Conservation (phyloP, 2,888 invertebrate genomes). For the Lasioglossum malachurum region DNA sequence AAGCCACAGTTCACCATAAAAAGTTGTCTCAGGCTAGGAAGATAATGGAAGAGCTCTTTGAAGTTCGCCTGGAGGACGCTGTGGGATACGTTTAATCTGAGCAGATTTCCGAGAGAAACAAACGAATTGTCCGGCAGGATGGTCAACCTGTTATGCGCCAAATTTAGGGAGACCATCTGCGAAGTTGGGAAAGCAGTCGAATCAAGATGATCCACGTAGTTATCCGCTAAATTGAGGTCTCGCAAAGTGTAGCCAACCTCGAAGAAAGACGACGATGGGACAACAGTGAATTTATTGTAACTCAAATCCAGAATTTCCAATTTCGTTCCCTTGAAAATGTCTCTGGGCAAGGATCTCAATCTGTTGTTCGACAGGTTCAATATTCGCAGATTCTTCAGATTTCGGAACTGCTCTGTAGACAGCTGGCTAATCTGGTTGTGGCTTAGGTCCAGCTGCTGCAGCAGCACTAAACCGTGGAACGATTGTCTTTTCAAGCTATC, state of each 20-base stretch:
- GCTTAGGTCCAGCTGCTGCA: constrained; percentile 93
- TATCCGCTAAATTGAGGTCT: constrained; percentile 91
- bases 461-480: constrained; percentile 90
- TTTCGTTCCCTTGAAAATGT: constrained; percentile 92
- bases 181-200: constrained; percentile 94
- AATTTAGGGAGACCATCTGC: constrained; percentile 91
- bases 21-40: constrained; percentile 92
- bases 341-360: constrained; percentile 90
- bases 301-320: constrained; percentile 93
- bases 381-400: constrained; percentile 90
- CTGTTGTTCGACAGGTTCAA: constrained; percentile 91
- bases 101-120: constrained; percentile 91
- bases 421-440: constrained; percentile 91
- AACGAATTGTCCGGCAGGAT: constrained; percentile 96
- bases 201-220: constrained; percentile 94
- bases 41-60: constrained; percentile 94
- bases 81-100: constrained; percentile 92
- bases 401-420: constrained; percentile 92
- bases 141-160: constrained; percentile 92
- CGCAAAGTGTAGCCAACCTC: constrained; percentile 93
- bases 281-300: constrained; percentile 91
- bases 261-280: constrained; percentile 91
- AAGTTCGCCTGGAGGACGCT: constrained; percentile 92
- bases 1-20: constrained; percentile 92
- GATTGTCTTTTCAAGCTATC: constrained; percentile 90